Conservation (phyloP, 2,797 vertebrate species). For the Rhinogobio ventralis region DNA sequence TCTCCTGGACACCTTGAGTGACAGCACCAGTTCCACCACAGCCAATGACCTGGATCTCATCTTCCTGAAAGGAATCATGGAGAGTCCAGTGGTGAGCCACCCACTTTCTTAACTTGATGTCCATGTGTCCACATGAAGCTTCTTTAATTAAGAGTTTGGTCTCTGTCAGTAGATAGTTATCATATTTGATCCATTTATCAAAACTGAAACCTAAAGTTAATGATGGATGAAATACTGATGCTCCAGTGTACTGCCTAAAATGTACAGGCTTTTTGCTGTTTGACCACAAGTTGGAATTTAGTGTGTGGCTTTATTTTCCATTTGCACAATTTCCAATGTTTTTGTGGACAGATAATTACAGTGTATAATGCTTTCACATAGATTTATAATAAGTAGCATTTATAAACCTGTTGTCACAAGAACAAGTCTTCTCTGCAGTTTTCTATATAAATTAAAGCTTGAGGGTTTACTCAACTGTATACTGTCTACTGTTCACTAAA, state of each 20-base stretch:
- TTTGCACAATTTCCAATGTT: background rate
- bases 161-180: background rate
- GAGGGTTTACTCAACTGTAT: too few relatives aligned
- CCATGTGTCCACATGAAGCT: background rate
- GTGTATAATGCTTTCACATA: background rate
- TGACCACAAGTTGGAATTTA: background rate
- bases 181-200: background rate
- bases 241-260: slow-evolving; percentile 41
- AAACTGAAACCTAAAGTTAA: slow-evolving; percentile 49
- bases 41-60: slow-evolving; percentile 94
- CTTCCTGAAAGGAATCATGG: slow-evolving; percentile 97
- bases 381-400: background rate
- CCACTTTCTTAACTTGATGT: background rate
- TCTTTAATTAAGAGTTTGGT: background rate
- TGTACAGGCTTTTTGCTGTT: background rate
- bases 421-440: background rate
- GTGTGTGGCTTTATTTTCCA: background rate
- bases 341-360: background rate
- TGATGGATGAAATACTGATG: slow-evolving; percentile 68
- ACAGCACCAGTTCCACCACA: slow-evolving; percentile 88
- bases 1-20: slow-evolving; percentile 91
- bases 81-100: slow-evolving; percentile 91
- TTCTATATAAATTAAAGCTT: background rate
- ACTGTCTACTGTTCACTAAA: background rate
- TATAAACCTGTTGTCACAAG: background rate